Conservation (phyloP, 2,888 invertebrate species). For the Xestia sexstrigata region DNA sequence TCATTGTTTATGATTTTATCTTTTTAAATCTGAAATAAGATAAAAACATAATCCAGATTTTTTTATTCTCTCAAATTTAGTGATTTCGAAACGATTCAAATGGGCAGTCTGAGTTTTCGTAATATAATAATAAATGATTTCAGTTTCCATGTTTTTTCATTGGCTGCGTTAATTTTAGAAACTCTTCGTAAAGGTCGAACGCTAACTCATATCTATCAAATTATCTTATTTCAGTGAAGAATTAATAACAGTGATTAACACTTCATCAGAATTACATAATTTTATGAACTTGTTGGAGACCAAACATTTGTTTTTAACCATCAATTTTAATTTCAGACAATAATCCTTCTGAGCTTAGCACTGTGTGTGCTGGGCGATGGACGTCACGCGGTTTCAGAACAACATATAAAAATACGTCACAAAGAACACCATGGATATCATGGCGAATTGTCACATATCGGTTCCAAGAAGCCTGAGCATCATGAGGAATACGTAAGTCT, state of each 20-base stretch:
- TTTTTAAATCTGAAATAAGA: neutral
- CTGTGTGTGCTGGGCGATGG: conserved; percentile 75
- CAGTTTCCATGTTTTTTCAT: conserved; percentile 22
- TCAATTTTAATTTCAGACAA: conserved; percentile 68
- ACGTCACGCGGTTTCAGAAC: conserved; percentile 78
- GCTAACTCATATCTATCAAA: conserved; percentile 10
- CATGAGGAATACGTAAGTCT: conserved; percentile 85
- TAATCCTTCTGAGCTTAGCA: conserved; percentile 74
- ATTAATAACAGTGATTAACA: conserved; percentile 6
- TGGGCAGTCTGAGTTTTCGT: too few species aligned
- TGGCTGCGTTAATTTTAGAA: conserved; percentile 28
- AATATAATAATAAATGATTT: neutral
- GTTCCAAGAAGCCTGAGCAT: conserved; percentile 78
- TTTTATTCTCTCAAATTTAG: neutral
- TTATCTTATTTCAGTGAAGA: conserved; percentile 25
- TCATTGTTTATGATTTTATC: conserved; percentile 17
- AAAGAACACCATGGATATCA: conserved; percentile 71
- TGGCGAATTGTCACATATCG: conserved; percentile 78
- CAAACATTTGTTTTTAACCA: neutral
- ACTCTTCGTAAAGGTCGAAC: conserved; percentile 38
- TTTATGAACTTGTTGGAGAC: neutral
- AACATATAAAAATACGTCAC: conserved; percentile 71
- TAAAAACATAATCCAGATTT: fast-evolving
- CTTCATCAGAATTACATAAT: neutral
- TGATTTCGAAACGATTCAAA: neutral